Percentiles rank a stretch among this genome's conserved stretches.
Conservation (phyloP, 2,888 invertebrate genomes). For the Epirrita christyi region DNA sequence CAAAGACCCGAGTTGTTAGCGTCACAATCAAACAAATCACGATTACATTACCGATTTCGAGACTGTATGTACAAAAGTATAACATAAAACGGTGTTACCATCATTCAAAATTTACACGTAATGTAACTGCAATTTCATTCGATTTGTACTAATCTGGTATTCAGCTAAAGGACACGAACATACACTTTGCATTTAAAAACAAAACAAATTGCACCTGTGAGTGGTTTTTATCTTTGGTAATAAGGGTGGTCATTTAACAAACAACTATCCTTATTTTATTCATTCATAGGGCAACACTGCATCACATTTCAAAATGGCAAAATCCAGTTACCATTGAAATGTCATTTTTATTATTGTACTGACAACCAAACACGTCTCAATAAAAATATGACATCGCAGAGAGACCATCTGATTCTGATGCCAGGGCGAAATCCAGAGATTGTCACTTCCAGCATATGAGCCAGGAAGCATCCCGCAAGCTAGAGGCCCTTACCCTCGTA, state of each 20-base stretch:
- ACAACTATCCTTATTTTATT: not conserved
- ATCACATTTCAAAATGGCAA: conserved; percentile 2
- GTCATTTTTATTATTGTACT: not conserved
- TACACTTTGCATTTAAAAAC: conserved; percentile 44
- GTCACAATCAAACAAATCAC: conserved; percentile 51
- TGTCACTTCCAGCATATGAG: not conserved
- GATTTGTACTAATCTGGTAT: conserved; percentile 56
- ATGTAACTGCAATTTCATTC: conserved; percentile 56
- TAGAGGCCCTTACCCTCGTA: not conserved
- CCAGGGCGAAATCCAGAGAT: not conserved
- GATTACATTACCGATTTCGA: conserved; percentile 56
- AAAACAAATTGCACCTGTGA: conserved; percentile 12
- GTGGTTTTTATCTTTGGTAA: conserved; percentile 35
- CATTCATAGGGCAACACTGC: conserved; percentile 5
- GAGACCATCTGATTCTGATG: not conserved
- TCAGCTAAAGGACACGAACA: conserved; percentile 54
- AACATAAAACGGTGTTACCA: conserved; percentile 53
- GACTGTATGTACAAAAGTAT: conserved; percentile 68
- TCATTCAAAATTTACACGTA: conserved; percentile 47
- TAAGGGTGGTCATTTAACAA: conserved; percentile 21
- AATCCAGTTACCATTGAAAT: conserved; percentile 1
- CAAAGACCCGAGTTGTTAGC: conserved; percentile 54
- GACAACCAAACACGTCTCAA: not conserved
- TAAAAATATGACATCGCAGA: not conserved
- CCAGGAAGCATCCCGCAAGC: not conserved